Base-by-base conservation (phyloP, 2,113 vertebrate genomes). In the Chaetodon trifascialis region DNA sequence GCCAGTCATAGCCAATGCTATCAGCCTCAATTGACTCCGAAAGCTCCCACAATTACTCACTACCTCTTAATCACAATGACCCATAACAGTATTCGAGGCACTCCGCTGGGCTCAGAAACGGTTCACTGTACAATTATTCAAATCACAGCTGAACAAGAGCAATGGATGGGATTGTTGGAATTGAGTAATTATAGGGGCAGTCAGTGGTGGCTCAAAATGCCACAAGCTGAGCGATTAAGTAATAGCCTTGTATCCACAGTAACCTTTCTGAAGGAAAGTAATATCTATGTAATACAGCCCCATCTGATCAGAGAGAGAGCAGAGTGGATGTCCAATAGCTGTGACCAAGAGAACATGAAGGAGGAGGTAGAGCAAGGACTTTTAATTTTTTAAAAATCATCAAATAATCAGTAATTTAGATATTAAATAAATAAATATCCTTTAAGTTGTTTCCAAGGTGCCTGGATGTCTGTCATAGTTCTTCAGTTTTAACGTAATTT, bases 161-260 rank as follows among this genome's bases (percentile, higher is more conserved):
- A 76, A 87, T 87, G 77, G 83, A 86, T 66, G 46, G 74, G 88
- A 83, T 82, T 90, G 89, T 80, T 89, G 86, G 86, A 93, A 91
- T 88, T 87, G 83, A 92, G 85, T 93, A 92, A 93, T 94, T 94
- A 93, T 51, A 92, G 87, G 76, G 86, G 76, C 75, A 85, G 71
- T 76, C 58, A 80, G 68, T 40, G 5, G 80, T 82, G 84, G 78
- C 89, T 93, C 78, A 68, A 92, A 93, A 94, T 92, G 92, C 81
- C 93, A 94, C 81, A 83, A 82, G 82, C 87, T 85, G 86, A 92
- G 89, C 62, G 55, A 92, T 91, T 90, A 94, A 94, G 93, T 94
- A 90, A 93, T 85, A 88, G 88, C 75, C 70, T 87, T 88, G 79
- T 87, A 93, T 89, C 86, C 86, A 90, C 70, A 34, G 91, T 91